Evolutionary conservation across 1,140 invertebrate genomes (phyloP).

Genomic region (Trachymyrmex cornetzi): DNA sequence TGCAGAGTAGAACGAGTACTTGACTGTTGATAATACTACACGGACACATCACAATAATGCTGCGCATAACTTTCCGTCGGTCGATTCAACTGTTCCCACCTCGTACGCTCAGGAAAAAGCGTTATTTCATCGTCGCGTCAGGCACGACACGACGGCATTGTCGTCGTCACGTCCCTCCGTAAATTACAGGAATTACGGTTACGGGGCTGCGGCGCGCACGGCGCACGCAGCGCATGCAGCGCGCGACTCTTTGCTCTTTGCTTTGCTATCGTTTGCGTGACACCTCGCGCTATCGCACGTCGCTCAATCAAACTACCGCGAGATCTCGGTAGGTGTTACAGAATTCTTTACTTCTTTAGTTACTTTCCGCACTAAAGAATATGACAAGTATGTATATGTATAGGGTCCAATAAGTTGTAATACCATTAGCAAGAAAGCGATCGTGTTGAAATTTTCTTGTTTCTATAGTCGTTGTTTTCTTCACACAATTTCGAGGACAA

Average conservation of each 20-base stretch:
- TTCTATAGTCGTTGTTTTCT: neutral
- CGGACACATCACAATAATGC: constrained; percentile 74
- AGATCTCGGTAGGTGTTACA: no score
- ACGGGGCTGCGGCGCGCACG: neutral
- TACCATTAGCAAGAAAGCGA: no score
- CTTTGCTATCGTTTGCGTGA: no score
- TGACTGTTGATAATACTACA: constrained; percentile 58
- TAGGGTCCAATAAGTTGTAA: no score
- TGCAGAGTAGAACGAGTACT: constrained; percentile 74
- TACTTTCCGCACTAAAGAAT: no score
- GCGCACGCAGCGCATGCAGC: neutral
- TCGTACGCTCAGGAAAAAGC: neutral
- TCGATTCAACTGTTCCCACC: neutral
- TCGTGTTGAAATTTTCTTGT: neutral
- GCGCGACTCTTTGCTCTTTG: no score
- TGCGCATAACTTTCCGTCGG: constrained; percentile 60
- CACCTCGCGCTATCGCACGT: neutral
- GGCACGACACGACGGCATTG: neutral
- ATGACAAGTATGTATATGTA: no score
- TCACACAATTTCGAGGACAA: no score
- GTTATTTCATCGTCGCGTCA: constrained; percentile 23
- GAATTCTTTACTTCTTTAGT: no score
- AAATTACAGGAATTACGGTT: constrained; percentile 54
- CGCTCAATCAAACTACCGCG: no score
- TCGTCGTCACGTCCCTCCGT: constrained; percentile 56